Conservation (phyloP, 2,797 vertebrate species). For the Salarias fasciatus region DNA sequence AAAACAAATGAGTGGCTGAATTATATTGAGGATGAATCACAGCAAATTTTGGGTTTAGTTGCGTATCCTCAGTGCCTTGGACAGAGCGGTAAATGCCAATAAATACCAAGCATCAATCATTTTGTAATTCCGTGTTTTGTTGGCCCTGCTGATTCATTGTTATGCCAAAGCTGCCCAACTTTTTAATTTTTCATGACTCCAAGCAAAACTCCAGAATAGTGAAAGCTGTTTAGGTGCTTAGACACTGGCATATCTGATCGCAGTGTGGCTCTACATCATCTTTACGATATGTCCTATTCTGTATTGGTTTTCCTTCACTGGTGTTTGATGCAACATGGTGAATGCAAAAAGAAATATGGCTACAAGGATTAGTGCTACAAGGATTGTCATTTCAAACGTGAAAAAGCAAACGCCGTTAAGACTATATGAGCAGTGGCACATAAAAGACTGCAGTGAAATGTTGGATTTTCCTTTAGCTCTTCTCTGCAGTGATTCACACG, state of each 20-base stretch:
- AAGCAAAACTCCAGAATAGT: slow-evolving; percentile 20
- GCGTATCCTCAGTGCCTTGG: slow-evolving; percentile 13
- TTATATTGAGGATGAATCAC: slow-evolving; percentile 18
- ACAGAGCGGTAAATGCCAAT: slow-evolving; percentile 58
- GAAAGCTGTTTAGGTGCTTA: slow-evolving; percentile 12
- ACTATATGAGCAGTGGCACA: too few species aligned
- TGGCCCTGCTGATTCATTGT: slow-evolving; percentile 18
- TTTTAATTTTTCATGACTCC: slow-evolving; percentile 38
- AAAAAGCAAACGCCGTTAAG: too few species aligned
- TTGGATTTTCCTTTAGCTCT: slow-evolving; percentile 24
- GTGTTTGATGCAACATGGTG: slow-evolving; percentile 20
- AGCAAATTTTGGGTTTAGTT: slow-evolving; percentile 32
- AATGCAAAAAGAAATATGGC: slow-evolving; percentile 10
- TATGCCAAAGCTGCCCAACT: slow-evolving; percentile 22
- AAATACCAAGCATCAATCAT: slow-evolving; percentile 45
- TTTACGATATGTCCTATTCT: slow-evolving; percentile 23
- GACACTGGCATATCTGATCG: slow-evolving; percentile 35
- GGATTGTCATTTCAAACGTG: neutral
- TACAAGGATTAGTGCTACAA: slow-evolving; percentile 23
- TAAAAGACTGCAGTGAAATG: slow-evolving; percentile 20
- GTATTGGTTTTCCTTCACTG: slow-evolving; percentile 29
- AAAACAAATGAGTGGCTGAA: slow-evolving; percentile 10
- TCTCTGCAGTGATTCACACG: slow-evolving; percentile 34
- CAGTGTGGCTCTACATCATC: slow-evolving; percentile 6
- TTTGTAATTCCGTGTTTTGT: slow-evolving; percentile 24